Evolutionary conservation across 1,140 invertebrate genomes (phyloP).

Genomic region (Drosophila watanabei): DNA sequence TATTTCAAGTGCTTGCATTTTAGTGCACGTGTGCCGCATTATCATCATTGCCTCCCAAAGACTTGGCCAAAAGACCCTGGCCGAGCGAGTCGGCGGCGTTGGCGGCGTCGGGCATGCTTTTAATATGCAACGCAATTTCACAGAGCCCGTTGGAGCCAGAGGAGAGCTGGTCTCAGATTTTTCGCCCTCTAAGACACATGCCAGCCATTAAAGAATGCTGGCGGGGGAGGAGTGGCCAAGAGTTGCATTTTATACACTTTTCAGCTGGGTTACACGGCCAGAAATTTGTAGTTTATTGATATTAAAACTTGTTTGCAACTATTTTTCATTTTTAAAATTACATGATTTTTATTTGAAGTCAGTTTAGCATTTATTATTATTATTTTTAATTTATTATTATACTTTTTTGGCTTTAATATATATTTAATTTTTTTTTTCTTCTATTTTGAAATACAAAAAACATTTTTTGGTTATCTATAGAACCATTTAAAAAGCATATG

Average conservation of each 20-base stretch:
- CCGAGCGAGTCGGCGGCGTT: neutral
- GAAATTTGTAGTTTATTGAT: neutral
- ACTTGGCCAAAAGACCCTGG: conserved; percentile 9
- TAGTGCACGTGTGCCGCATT: conserved; percentile 80
- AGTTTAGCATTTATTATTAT: no score
- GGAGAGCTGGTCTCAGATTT: conserved; percentile 29
- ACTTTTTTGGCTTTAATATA: neutral
- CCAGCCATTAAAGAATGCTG: conserved; percentile 38
- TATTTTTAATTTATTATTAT: no score
- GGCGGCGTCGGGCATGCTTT: conserved; percentile 35
- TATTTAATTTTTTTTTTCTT: neutral
- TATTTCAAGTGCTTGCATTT: conserved; percentile 82
- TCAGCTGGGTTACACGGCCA: neutral
- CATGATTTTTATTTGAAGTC: neutral
- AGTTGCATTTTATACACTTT: conserved; percentile 46
- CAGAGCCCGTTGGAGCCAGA: neutral
- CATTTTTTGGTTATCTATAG: neutral
- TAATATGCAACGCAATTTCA: conserved; percentile 65
- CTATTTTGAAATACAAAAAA: neutral
- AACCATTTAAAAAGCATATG: neutral
- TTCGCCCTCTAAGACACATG: conserved; percentile 31
- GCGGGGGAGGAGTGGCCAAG: neutral
- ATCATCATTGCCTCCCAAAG: conserved; percentile 52
- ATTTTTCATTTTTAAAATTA: no score
- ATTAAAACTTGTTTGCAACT: neutral